Base-by-base conservation (phyloP, 1,140 invertebrate species). In the Macrosteles quadrilineatus region DNA sequence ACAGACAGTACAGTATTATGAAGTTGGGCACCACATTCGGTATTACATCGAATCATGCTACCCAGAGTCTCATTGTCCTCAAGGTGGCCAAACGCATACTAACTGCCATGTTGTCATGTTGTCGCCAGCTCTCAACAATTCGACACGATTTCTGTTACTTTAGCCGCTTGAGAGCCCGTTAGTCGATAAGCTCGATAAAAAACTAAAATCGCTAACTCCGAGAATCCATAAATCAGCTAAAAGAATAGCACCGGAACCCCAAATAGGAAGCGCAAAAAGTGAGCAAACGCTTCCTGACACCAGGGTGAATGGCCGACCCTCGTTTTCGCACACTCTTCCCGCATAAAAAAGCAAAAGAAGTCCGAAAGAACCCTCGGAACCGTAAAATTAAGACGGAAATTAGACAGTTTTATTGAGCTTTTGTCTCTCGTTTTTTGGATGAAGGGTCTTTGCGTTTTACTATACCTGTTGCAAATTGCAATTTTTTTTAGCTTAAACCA, bases 381-480 rank as follows among this genome's bases (percentile, higher is more conserved):
- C 55, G 55, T 59, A 59, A 59, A 59, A 59, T 59, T 59, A 59
- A 59, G 55, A 59, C 55, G 55, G 55, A 23, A 59, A 59, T 59
- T 59, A 59, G 55, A 59, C 55, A 59, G 55, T 59, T 59, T 59
- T 59, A 59, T 59, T 59, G 55, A 59, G 21, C 23, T 59, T 59
- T 59, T 59, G 55, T 59, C 55, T 59, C 14, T 29, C 25, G 55
- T 59, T 59, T 59, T 59, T 59, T 59, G 55, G 55, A 59, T 6
- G 27, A n/a, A 29, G 55, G 55, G 21, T 29, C 25, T 59, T 59
- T 27, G 55, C 55, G 55, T 59, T 59, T 50, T 3, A 30, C 25
- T 23, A 11, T 59, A 59, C 55, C 55, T 59, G 55, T 59, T 59
- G 55, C 55, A 59, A 59, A 59, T 59, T 59, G 55, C 55, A 29